Base-by-base conservation (phyloP, 2,113 vertebrate species). In the Atlantisia rogersi region DNA sequence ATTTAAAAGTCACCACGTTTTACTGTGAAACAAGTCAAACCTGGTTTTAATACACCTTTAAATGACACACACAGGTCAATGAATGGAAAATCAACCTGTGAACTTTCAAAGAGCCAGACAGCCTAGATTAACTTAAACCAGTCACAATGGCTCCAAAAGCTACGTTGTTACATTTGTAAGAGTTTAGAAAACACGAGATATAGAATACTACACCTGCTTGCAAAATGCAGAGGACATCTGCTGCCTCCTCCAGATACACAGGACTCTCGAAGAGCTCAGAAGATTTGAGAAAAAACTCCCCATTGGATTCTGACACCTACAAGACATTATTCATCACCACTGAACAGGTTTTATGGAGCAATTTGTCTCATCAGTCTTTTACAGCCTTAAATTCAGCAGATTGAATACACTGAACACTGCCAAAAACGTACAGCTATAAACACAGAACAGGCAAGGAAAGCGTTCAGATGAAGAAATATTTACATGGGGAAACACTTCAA, bases 181-280 rank as follows among this genome's bases (percentile, higher is more conserved):
- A 69, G 25, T 3, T 12, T 19, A 76, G 46, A 77, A 67, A 77
- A 37, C 9, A 20, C 17, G 13, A 81, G 88, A 55, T 2, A 37
- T 15, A 75, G 53, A 81, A 48, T 20, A 91, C 55, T 55, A 12
- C 97, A 99, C 99, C 99, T 99, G 99, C 99, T 99, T 99, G 99
- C 95, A 99, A 98, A 97, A 99, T 99, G 93, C 99, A 99, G 67
- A 99, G 99, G 26, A 99, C 99, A 96, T 99, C 99, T 59, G 99
- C 99, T 26, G 99, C 99, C 96, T 99, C 99, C 39, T 99, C 99
- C 97, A 99, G 97, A 88, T 99, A 99, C 15, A 99, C 99, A 2
- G 99, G 98, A 96, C 99, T 99, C 97, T 99, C 99, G 60, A 99
- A 99, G 22, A 99, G 98, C 90, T 99, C 99, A 9, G 99, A 99